Evolutionary conservation across 2,113 vertebrate genomes (phyloP), one percentile per base, ranked within the genome.

Genomic region (Amphilophus citrinellus): DNA sequence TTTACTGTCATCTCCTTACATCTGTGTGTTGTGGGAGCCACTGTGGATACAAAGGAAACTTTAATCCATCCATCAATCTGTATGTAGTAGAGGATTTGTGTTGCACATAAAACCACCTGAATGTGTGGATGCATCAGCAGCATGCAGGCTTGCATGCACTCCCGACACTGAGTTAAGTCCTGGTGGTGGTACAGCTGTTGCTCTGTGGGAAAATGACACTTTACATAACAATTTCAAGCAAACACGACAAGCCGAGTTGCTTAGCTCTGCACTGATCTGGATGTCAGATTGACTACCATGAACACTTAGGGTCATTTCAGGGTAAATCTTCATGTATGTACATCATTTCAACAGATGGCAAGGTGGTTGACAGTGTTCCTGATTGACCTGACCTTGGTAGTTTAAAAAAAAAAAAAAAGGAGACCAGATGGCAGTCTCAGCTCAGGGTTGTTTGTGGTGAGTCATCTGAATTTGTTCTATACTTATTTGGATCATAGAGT

Each of bases 141-240:
- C 24, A 20, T 57, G 53, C 56, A 37, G 50, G 18, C 44, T 22
- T 78, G 47, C 61, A 77, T 11, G 22, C 76, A 39, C 58, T 61
- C 50, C 42, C 18, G 35, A 90, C 75, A 76, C 73, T 76, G 44
- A 47, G 60, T 75, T 17, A 24, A 24, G 71, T 75, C 76, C 56
- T 17, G 53, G 81, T 86, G 77, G 58, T 53, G 57, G 76, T 82
- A 91, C 90, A 91, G 87, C 85, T 93, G 91, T 84, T 92, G 80
- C 84, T 87, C 65, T 15, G 79, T 88, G 84, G 83, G 84, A 88
- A 87, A 79, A 83, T 79, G 62, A 83, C 60, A 76, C 58, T n/a
- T 92, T 85, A 88, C 83, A 65, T 92, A 90, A 94, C 84, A 5
- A 14, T 35, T 71, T 84, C 59, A 87, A 89, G 84, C 81, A 89